Conservation (phyloP, 2,113 vertebrate species). For the Alces alces region DNA sequence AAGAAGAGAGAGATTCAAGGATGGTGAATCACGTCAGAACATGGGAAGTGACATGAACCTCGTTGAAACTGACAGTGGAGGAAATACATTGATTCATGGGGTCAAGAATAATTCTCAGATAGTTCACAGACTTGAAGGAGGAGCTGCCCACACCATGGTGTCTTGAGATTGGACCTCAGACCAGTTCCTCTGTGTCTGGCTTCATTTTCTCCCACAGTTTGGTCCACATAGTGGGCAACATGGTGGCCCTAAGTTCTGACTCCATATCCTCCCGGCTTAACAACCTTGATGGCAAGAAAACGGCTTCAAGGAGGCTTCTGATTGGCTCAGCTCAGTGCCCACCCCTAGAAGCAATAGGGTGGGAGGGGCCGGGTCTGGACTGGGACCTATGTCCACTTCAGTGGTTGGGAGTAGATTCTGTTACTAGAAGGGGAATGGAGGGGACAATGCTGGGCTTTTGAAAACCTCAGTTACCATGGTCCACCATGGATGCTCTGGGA, state of each 20-base stretch:
- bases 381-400: background rate
- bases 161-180: background rate
- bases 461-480: background rate
- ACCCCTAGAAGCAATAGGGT: background rate
- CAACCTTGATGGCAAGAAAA: background rate
- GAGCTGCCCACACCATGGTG: background rate
- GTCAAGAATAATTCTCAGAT: background rate
- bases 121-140: background rate
- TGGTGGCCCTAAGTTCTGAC: background rate
- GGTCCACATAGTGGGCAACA: background rate
- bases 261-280: background rate
- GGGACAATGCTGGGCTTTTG: background rate
- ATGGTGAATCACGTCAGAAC: background rate
- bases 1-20: background rate
- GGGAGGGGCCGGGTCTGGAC: background rate
- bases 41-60: background rate
- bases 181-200: background rate
- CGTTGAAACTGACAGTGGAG: background rate
- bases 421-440: background rate
- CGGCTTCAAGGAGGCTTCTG: background rate
- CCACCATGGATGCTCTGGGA: background rate
- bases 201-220: background rate
- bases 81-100: background rate
- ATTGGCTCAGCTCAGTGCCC: background rate
- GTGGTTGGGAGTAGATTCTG: background rate